These are phyloP conservation scores for Caranx melampygus DNA, from an alignment of 2,113 vertebrate genomes.

Conservation along the genomic window DNA sequence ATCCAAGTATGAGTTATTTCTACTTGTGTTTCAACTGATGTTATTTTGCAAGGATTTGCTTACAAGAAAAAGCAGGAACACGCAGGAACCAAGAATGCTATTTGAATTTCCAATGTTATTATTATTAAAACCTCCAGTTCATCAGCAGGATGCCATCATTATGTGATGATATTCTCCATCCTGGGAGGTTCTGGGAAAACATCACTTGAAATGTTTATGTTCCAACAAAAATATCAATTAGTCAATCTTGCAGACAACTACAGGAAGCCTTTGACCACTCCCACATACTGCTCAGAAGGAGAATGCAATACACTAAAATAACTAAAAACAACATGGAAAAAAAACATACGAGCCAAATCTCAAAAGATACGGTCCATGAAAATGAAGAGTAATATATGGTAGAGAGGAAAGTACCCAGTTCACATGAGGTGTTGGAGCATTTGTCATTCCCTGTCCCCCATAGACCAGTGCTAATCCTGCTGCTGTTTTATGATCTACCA, in stretches of 20 bases:
- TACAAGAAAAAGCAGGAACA: background rate
- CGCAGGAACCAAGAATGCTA: background rate
- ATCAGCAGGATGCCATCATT: background rate
- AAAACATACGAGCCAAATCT: background rate
- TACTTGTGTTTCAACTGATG: background rate
- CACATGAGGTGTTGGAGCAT: conserved; percentile 31
- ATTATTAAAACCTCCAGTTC: background rate
- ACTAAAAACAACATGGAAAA: background rate
- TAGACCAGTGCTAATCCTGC: conserved; percentile 56
- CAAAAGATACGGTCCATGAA: conserved; percentile 4
- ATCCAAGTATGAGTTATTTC: background rate
- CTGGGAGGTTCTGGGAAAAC: background rate
- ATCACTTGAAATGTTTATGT: background rate
- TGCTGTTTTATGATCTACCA: conserved; percentile 66
- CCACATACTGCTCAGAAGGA: background rate
- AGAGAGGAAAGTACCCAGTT: background rate
- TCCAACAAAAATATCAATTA: background rate
- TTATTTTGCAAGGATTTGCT: background rate
- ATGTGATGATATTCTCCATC: background rate
- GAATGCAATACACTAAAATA: background rate
- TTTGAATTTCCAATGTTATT: background rate
- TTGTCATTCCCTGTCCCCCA: conserved; percentile 53
- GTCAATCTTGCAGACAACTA: background rate
- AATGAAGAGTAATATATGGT: conserved; percentile 16
- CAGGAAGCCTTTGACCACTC: background rate